Evolutionary conservation across 2,113 vertebrate species (phyloP), one percentile per base, ranked within the genome.

Genomic region (Atrichornis clamosus): DNA sequence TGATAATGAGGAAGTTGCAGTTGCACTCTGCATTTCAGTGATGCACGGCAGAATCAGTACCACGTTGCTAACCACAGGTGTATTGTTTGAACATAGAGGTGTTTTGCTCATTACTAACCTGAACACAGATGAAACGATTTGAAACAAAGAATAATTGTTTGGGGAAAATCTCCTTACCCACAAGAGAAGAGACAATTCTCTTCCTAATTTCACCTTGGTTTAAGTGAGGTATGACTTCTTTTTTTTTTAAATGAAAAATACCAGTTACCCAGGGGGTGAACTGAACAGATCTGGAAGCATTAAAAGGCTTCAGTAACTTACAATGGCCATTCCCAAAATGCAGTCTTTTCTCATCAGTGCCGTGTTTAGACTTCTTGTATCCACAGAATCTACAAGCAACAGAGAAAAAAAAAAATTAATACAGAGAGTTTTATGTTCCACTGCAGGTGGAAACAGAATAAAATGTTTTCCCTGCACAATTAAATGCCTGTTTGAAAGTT

Each of bases 321-420:
- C 99, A 97, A 42, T 99, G 99, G 5, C 99, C 98, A 55, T 99
- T 99, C 86, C 99, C 99, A 98, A 99, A 99, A 97, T 99, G 98
- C 72, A 99, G 98, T 79, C 99, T 98, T 98, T 99, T 99, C 94
- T 99, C 99, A 97, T 99, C 99, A 73, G 98, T 27, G 20, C 97
- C 98, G 90, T 99, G 98, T 97, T 99, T 99, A 96, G 99, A 99
- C 98, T 99, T 99, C 97, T 98, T 98, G 97, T 98, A 99, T 96
- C 99, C 99, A 98, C 99, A 99, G 96, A 99, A 99, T 97, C 99
- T 99, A 97, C 79, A 97, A 86, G 87, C 88, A 98, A 97, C 92
- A 94, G 42, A 85, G 67, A 9, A 33, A 74, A 85, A 72, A 59
- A 70, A 73, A 83, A 68, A 96, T 62, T 81, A 94, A 47, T 53